Evolutionary conservation across 2,888 invertebrate genomes (phyloP).

Genomic region (Cheilosia urbana): DNA sequence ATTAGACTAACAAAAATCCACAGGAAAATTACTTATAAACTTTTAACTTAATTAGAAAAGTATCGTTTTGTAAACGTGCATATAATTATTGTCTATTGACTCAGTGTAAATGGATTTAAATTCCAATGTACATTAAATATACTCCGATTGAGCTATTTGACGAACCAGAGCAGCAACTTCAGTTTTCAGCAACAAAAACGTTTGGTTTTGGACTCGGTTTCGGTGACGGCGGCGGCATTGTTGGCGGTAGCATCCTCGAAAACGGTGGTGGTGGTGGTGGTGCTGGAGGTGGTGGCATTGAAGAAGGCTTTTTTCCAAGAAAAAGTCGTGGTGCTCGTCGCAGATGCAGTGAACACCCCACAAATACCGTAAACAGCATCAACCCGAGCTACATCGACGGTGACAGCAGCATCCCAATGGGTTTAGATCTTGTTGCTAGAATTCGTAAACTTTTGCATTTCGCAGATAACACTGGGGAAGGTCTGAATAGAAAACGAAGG

Average conservation of each 20-base stretch:
- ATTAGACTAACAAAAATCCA: background rate
- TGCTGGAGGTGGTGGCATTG: constrained; percentile 19
- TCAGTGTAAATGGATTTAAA: constrained; percentile 68
- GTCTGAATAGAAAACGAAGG: constrained; percentile 77
- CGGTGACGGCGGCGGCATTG: constrained; percentile 35
- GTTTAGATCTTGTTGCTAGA: constrained; percentile 79
- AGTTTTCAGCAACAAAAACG: constrained; percentile 45
- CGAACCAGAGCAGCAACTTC: constrained; percentile 66
- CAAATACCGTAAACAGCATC: constrained; percentile 29
- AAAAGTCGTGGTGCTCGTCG: constrained; percentile 47
- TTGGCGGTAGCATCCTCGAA: constrained; percentile 20
- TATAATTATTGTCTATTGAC: constrained; percentile 15
- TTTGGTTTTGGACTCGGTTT: constrained; percentile 45
- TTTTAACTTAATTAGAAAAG: background rate
- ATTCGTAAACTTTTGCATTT: constrained; percentile 77
- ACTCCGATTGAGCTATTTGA: constrained; percentile 67
- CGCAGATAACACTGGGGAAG: constrained; percentile 72
- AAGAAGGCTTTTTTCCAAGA: constrained; percentile 38
- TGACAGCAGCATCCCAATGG: constrained; percentile 79
- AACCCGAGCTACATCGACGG: constrained; percentile 33
- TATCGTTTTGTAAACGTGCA: background rate
- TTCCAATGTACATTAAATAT: constrained; percentile 73
- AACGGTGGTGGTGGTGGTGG: constrained; percentile 11
- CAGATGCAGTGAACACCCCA: constrained; percentile 62
- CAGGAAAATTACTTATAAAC: constrained; percentile 5